Base-by-base conservation (phyloP, 2,113 vertebrate species). In the Phyllopteryx taeniolatus region DNA sequence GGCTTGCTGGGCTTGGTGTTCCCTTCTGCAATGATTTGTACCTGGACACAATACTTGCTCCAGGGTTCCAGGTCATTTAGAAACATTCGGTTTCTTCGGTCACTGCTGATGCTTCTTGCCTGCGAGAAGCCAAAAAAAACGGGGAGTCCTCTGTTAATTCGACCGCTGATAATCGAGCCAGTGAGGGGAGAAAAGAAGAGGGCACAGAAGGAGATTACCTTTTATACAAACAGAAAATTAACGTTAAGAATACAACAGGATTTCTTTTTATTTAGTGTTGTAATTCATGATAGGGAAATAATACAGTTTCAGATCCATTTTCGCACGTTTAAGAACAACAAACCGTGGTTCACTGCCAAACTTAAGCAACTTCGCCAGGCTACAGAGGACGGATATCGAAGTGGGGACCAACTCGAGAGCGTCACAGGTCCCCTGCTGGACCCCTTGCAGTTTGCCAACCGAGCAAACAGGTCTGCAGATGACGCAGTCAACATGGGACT, bases 31-130 rank as follows among this genome's bases (percentile, higher is more conserved):
- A 20, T 4, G 71, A 92, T 78, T 1, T 77, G 74, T 17, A 90
- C 91, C 6, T 88, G 62, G 20, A 91, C 65, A 7, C 92, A 93
- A 84, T 93, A 93, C 14, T 47, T 22, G 4, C 74, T 88, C 77
- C 47, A 0, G 2, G 76, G 80, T 0, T 87, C 75, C 77, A 93
- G 74, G 0, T 80, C 0, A 4, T 0, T 10, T 9, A 93, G 78
- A 42, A 83, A 35, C 11, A 83, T 20, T 3, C 27, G 53, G 42
- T 68, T 84, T 54, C 35, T 85, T 82, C 0, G 17, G 42, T 0
- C 0, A 4, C n/a, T 0, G 19, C 2, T 39, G 4, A 62, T 8
- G 7, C 0, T 46, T 66, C 0, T 39, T 20, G 10, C 62, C 91
- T 92, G 71, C 0, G 39, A 62, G 60, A 65, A 47, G 33, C 13